These are phyloP conservation scores for Tineola bisselliella DNA, from an alignment of 2,888 invertebrate genomes.

Conservation along the genomic window DNA sequence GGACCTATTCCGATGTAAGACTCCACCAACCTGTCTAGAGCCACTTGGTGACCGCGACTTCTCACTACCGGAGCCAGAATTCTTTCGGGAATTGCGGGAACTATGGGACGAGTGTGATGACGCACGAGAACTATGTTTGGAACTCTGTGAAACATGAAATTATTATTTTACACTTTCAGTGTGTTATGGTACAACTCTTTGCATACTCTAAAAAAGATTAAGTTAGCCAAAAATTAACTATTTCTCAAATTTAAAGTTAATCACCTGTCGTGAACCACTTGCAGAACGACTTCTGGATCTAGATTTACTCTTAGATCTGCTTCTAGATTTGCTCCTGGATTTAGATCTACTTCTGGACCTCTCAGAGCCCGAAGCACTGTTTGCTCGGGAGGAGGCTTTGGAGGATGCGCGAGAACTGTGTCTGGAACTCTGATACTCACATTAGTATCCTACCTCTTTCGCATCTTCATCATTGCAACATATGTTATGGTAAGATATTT, in stretches of 20 bases:
- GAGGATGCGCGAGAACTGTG: conserved; percentile 45
- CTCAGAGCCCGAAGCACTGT: conserved; percentile 32
- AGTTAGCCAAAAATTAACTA: too few species aligned
- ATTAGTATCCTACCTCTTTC: too few species aligned
- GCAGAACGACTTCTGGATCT: conserved; percentile 46
- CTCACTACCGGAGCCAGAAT: neutral
- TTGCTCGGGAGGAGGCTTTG: conserved; percentile 29
- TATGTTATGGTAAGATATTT: too few species aligned
- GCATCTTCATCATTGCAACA: too few species aligned
- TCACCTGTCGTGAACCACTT: conserved; percentile 49
- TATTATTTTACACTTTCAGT: too few species aligned
- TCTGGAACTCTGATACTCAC: conserved; percentile 37
- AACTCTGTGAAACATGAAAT: too few species aligned
- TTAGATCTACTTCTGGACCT: conserved; percentile 26
- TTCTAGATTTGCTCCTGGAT: conserved; percentile 42
- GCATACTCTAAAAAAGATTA: too few species aligned
- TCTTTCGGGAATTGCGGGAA: neutral
- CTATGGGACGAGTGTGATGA: conserved; percentile 7
- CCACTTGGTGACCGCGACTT: neutral
- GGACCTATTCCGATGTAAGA: neutral
- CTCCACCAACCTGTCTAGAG: neutral
- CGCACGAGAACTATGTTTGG: conserved; percentile 6
- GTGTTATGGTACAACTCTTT: too few species aligned
- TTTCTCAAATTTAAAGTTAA: neutral
- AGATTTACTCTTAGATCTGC: conserved; percentile 30